Base-by-base conservation (phyloP, 1,140 invertebrate genomes). In the Drosophila tristis region DNA sequence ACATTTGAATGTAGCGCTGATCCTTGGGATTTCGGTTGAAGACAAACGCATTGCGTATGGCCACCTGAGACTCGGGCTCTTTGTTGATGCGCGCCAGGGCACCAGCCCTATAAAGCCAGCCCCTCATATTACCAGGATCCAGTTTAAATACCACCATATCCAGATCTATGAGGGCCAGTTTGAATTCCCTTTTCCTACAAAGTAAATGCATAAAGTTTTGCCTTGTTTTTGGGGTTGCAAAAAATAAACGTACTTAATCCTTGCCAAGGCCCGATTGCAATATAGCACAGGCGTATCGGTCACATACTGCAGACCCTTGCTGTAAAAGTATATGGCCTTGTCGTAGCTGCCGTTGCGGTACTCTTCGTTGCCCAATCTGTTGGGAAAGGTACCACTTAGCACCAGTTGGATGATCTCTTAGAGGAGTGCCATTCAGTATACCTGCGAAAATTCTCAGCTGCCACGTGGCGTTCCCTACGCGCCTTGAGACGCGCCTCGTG, bases 381-480 rank as follows among this genome's bases (percentile, higher is more conserved):
- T 8, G 20, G 6, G 1, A 15, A 9, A 9, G 2, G 5, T 13
- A 44, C 8, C 20, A 20, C 42, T 29, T 44, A 13, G n/a, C 0
- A n/a, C 9, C 3, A 53, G 20, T 13, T 0, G 13, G 11, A 42
- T 26, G 11, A 4, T 43, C 5, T 55, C 1, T 2, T 20, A 16
- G 16, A 1, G 16, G 3, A 43, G 11, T 16, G 25, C 13, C 6
- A 0, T 8, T 2, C 2, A 1, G 35, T 11, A 31, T 42, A 77
- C 78, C 74, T 78, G 29, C 81, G 81, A 53, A 64, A 86, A 48
- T 65, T 80, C 5, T 66, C 72, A 2, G 81, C 81, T 0, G 67
- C 26, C 4, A 7, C 8, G 0, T 62, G 8, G 5, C 81, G 81
- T 35, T 85, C 81, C 3, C 6, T 1, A 2, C 59, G 61, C 2